Conservation (phyloP, 2,797 vertebrate genomes). For the Ispidina lecontei region DNA sequence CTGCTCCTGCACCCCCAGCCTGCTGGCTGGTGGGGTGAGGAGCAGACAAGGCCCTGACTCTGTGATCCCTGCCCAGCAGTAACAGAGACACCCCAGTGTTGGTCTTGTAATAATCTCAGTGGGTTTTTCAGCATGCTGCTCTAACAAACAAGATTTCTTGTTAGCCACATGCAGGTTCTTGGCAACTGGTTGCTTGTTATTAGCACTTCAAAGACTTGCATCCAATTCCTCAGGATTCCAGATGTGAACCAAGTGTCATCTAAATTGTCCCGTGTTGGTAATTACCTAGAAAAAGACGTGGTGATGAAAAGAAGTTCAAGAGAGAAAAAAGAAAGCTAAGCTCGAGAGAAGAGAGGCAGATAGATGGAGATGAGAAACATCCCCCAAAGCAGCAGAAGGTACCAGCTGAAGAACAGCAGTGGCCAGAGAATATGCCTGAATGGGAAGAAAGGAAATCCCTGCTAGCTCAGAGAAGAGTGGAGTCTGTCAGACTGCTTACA, state of each 20-base stretch:
- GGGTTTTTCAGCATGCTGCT: not conserved
- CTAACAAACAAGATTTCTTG: not conserved
- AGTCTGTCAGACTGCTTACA: constrained; percentile 78
- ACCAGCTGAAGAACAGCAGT: constrained; percentile 60
- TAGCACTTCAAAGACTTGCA: not conserved
- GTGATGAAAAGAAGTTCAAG: constrained; percentile 77
- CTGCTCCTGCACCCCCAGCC: not conserved
- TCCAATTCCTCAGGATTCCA: not conserved
- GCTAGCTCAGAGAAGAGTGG: constrained; percentile 78
- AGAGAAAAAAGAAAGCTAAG: constrained; percentile 78
- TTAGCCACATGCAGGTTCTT: not conserved
- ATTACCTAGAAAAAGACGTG: constrained; percentile 80
- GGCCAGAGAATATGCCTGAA: constrained; percentile 74
- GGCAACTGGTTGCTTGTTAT: not conserved
- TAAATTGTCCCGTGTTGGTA: constrained; percentile 73
- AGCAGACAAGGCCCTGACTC: not conserved
- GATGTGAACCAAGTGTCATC: constrained; percentile 41
- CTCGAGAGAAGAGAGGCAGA: constrained; percentile 75
- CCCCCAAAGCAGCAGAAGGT: constrained; percentile 66
- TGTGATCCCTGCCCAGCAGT: not conserved
- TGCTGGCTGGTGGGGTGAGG: not conserved
- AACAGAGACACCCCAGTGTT: not conserved
- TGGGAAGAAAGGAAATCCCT: constrained; percentile 81
- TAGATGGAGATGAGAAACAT: constrained; percentile 68
- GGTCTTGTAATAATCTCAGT: not conserved